Percentiles rank a stretch among this genome's conserved stretches.
Evolutionary conservation across 2,113 vertebrate genomes (phyloP).

Genomic region (Podarcis raffonei): DNA sequence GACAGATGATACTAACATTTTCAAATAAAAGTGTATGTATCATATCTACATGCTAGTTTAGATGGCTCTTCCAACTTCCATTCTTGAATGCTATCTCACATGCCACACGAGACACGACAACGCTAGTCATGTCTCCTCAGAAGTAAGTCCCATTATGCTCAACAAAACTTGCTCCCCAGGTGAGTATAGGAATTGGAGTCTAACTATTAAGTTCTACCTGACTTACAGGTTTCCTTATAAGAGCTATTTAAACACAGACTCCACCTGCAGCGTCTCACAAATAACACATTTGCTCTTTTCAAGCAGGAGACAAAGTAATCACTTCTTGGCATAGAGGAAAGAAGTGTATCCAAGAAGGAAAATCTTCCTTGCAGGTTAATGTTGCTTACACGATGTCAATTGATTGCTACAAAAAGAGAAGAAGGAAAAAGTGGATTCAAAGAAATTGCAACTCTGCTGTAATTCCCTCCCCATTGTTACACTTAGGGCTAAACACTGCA

Average conservation of each 20-base stretch:
- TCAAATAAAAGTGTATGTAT: conserved; percentile 40
- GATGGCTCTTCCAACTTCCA: too few relatives aligned
- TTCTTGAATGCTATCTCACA: not conserved
- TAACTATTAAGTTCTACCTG: too few relatives aligned
- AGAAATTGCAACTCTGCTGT: not conserved
- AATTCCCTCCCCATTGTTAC: not conserved
- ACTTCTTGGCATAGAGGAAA: conserved; percentile 28
- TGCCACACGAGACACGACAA: conserved; percentile 20
- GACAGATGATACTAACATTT: not conserved
- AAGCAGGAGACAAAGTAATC: conserved; percentile 16
- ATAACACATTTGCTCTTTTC: conserved; percentile 21
- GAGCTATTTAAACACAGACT: not conserved
- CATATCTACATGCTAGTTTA: conserved; percentile 31
- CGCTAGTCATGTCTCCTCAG: not conserved
- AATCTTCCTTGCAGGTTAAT: conserved; percentile 50
- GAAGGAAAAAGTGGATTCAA: not conserved
- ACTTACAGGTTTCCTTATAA: not conserved
- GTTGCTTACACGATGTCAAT: conserved; percentile 17
- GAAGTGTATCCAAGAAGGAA: conserved; percentile 27
- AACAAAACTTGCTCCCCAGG: too few relatives aligned
- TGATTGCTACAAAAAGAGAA: conserved; percentile 9
- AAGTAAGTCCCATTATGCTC: not conserved
- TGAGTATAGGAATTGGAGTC: too few relatives aligned
- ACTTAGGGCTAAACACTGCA: not conserved
- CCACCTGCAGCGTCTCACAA: not conserved